A percentile compares a stretch with the other conserved stretches of the same genome.
Evolutionary conservation across 2,888 invertebrate species (phyloP).

Genomic region (Eulithis testata): DNA sequence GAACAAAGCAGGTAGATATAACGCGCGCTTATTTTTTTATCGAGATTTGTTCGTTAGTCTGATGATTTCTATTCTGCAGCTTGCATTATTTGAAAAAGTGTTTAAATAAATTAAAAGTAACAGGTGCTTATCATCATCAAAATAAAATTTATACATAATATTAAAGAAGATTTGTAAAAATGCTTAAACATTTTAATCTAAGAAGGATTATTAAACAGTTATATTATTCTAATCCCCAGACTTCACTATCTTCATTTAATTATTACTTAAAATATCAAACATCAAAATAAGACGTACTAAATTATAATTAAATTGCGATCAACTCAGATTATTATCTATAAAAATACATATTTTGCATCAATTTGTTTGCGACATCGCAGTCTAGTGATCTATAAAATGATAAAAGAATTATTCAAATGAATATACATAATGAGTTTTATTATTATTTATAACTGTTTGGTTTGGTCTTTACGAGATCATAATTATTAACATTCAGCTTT

Average conservation of each 20-base stretch:
- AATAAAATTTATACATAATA: background rate
- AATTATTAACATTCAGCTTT: constrained; percentile 37
- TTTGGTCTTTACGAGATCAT: constrained; percentile 23
- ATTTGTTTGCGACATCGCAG: constrained; percentile 19
- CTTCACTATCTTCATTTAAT: constrained; percentile 1
- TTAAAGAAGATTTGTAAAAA: background rate
- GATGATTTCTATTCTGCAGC: background rate
- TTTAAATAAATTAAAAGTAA: too few relatives aligned
- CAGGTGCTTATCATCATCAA: background rate
- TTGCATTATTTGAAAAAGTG: background rate
- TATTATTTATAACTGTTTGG: constrained; percentile 38
- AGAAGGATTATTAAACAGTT: background rate
- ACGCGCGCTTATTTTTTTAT: constrained; percentile 3
- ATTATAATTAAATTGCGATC: constrained; percentile 16
- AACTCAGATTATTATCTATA: constrained; percentile 16
- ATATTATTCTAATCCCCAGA: background rate
- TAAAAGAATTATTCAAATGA: constrained; percentile 33
- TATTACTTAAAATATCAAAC: constrained; percentile 7
- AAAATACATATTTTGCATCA: constrained; percentile 24
- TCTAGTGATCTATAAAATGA: constrained; percentile 21
- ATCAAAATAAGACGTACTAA: constrained; percentile 17
- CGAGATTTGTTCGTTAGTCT: background rate
- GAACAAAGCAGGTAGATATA: constrained; percentile 60
- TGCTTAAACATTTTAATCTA: background rate
- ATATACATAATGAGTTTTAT: constrained; percentile 25